Evolutionary conservation across 2,888 invertebrate genomes (phyloP).

Genomic region (Tuberolachnus salignus): DNA sequence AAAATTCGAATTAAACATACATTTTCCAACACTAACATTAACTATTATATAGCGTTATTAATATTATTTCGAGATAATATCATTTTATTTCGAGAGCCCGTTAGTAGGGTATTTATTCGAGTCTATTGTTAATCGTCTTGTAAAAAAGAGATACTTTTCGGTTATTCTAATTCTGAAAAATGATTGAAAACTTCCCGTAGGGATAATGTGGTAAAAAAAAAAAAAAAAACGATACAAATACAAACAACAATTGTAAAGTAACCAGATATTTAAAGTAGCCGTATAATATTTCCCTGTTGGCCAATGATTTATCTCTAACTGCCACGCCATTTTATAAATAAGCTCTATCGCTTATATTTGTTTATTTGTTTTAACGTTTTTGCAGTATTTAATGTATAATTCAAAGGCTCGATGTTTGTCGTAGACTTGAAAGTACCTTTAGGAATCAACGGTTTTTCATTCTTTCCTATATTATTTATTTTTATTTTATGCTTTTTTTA

Average conservation of each 20-base stretch:
- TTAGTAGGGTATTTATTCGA: no score
- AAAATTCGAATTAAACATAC: no score
- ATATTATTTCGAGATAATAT: no score
- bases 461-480: not conserved
- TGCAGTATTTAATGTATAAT: conserved; percentile 54
- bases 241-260: conserved; percentile 25
- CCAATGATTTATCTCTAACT: conserved; percentile 29
- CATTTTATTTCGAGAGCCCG: no score
- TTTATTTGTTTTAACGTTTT: conserved; percentile 43
- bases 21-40: no score
- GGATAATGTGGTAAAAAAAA: not conserved
- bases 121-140: no score
- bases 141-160: conserved; percentile 7
- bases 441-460: conserved; percentile 39
- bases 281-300: conserved; percentile 41
- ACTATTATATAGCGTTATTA: no score
- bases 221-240: not conserved
- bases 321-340: conserved; percentile 43
- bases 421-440: conserved; percentile 38
- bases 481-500: conserved; percentile 20
- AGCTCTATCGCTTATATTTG: conserved; percentile 47
- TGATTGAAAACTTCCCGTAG: not conserved
- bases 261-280: conserved; percentile 32
- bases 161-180: conserved; percentile 4
- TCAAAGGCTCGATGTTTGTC: conserved; percentile 50